These are phyloP conservation scores for Vulpes ferrilata DNA, from an alignment of 2,113 vertebrate genomes.

Conservation along the genomic window DNA sequence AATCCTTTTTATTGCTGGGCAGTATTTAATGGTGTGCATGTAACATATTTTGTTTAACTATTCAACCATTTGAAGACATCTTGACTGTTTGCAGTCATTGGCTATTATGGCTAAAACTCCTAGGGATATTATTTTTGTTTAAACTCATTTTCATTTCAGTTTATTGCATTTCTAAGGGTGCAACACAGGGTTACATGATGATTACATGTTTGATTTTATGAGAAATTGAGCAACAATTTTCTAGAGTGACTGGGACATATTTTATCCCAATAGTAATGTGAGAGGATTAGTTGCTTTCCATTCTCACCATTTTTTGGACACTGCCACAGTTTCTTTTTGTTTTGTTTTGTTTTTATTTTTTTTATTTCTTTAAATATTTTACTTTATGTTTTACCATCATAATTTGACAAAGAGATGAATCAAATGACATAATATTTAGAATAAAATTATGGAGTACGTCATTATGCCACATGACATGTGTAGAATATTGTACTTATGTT, in stretches of 20 bases:
- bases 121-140: background rate
- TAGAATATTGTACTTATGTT: background rate
- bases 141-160: background rate
- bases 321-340: background rate
- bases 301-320: background rate
- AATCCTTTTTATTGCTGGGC: background rate
- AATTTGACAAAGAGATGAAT: constrained; percentile 54
- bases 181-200: background rate
- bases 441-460: constrained; percentile 62
- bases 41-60: background rate
- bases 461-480: background rate
- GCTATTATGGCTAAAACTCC: background rate
- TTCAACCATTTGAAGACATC: background rate
- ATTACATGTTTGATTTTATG: background rate
- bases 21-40: background rate
- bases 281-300: background rate
- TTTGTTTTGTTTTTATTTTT: too few relatives aligned
- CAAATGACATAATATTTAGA: background rate
- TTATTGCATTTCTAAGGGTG: background rate
- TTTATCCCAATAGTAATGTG: background rate
- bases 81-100: background rate
- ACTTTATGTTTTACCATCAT: background rate
- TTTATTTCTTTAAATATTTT: constrained; percentile 20
- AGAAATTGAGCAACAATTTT: background rate
- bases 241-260: background rate